These are phyloP conservation scores for Coptotermes formosanus DNA, from an alignment of 1,140 invertebrate species.

Conservation along the genomic window DNA sequence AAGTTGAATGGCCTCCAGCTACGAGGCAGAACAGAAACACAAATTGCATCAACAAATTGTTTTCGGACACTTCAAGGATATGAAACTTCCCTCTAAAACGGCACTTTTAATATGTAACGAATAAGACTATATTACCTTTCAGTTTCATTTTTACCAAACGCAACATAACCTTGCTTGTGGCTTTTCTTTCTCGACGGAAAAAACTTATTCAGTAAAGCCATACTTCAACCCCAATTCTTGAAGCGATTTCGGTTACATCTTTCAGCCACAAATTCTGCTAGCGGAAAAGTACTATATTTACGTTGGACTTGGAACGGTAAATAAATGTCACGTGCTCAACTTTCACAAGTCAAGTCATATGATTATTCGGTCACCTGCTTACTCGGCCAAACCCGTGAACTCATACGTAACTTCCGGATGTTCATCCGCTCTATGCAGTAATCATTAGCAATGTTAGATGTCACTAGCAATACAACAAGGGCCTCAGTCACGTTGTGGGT, in stretches of 20 bases:
- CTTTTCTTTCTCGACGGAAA: slow-evolving; percentile 26
- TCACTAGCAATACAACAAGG: neutral
- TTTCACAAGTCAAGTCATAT: slow-evolving; percentile 31
- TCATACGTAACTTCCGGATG: neutral
- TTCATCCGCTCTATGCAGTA: neutral
- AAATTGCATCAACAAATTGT: neutral
- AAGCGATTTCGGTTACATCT: slow-evolving; percentile 20
- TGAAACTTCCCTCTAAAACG: neutral
- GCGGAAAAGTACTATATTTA: slow-evolving; percentile 24
- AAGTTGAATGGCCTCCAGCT: slow-evolving; percentile 52
- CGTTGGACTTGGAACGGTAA: slow-evolving; percentile 24
- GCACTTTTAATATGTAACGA: neutral
- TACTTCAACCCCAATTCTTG: neutral
- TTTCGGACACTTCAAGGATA: neutral
- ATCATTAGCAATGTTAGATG: neutral
- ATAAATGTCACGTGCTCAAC: slow-evolving; percentile 28
- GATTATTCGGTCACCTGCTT: slow-evolving; percentile 28
- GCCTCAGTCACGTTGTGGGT: neutral
- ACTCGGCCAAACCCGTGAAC: neutral
- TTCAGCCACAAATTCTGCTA: neutral
- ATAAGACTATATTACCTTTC: neutral
- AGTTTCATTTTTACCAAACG: slow-evolving; percentile 21
- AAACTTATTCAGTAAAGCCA: slow-evolving; percentile 24
- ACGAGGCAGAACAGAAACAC: neutral
- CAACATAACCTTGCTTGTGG: slow-evolving; percentile 27